Evolutionary conservation across 2,113 vertebrate genomes (phyloP).

Genomic region (Mugil cephalus): DNA sequence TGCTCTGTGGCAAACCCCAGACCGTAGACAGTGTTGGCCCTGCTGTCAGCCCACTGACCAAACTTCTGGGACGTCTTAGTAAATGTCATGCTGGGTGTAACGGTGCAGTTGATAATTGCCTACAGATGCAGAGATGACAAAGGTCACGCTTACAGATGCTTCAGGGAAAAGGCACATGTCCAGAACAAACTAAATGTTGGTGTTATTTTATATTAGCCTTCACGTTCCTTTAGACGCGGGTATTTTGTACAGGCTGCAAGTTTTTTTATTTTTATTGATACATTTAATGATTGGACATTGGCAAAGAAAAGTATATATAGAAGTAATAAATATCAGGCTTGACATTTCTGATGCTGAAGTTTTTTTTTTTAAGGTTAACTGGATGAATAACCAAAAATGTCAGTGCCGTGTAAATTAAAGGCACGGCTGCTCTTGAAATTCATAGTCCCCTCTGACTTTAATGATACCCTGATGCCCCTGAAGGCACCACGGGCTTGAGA

Average conservation of each 20-base stretch:
- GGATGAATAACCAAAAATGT: too few species aligned
- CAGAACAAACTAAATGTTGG: too few species aligned
- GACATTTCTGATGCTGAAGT: too few species aligned
- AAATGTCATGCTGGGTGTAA: slow-evolving; percentile 98
- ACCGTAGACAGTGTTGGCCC: slow-evolving; percentile 96
- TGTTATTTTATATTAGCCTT: too few species aligned
- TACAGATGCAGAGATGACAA: slow-evolving; percentile 62
- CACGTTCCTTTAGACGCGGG: too few species aligned
- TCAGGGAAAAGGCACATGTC: too few species aligned
- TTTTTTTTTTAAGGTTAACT: too few species aligned
- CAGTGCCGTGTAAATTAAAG: background rate
- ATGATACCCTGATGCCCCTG: background rate
- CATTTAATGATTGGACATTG: too few species aligned
- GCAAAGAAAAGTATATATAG: too few species aligned
- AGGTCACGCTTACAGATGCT: background rate
- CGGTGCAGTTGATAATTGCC: slow-evolving; percentile 98
- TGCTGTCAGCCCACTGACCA: slow-evolving; percentile 97
- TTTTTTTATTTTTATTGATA: too few species aligned
- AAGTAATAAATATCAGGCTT: too few species aligned
- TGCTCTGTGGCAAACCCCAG: slow-evolving; percentile 96
- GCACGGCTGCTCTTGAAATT: background rate
- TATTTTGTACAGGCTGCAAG: too few species aligned
- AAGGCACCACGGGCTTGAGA: background rate
- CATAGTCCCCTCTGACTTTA: background rate
- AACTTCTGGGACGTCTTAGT: slow-evolving; percentile 99